Base-by-base conservation (phyloP, 2,797 vertebrate genomes). In the Coregonus suidteri region DNA sequence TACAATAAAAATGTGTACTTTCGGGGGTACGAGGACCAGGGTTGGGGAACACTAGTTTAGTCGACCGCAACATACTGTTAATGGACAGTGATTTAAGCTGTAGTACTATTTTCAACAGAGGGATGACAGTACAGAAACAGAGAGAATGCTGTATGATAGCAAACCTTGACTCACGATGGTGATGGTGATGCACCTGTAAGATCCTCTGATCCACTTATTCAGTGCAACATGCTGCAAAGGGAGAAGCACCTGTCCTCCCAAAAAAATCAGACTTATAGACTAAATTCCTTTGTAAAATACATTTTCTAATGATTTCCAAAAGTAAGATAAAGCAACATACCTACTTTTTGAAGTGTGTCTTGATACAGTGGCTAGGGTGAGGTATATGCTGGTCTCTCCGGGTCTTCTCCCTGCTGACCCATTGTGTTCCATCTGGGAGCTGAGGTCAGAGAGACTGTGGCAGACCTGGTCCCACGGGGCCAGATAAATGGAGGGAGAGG, bases 401-500 rank as follows among this genome's bases (percentile, higher is more conserved):
- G 30, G 31, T 15, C n/a, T n/a, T 47, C 34, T 41, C 56, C n/a
- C 35, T 62, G 11, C 30, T 20, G 16, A 31, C 76, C 31, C 76
- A 18, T 56, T 51, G 68, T n/a, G 54, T 64, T 71, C 13, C 18
- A 54, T n/a, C 75, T 62, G 62, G 11, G 56, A n/a, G 53, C 53
- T 54, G 65, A 69, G 75, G 66, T 31, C 30, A 65, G 51, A 37
- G 20, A 77, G 35, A 71, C 47, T 71, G 67, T 13, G 4, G 37
- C 15, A 54, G 68, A 14, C 53, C 13, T 6, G 53, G 75, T 77
- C 75, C 68, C 68, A 62, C 20, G 68, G 68, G 75, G 34, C 20
- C 53, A n/a, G 75, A 47, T 71, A 47, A 71, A 47, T 31, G 4
- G 14, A 31, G n/a, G 13, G 53, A 51, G n/a, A 31, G 65, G 47